A percentile compares a stretch with the other conserved stretches of the same genome.
Evolutionary conservation across 2,113 vertebrate species (phyloP).

Genomic region (Catagonus wagneri): DNA sequence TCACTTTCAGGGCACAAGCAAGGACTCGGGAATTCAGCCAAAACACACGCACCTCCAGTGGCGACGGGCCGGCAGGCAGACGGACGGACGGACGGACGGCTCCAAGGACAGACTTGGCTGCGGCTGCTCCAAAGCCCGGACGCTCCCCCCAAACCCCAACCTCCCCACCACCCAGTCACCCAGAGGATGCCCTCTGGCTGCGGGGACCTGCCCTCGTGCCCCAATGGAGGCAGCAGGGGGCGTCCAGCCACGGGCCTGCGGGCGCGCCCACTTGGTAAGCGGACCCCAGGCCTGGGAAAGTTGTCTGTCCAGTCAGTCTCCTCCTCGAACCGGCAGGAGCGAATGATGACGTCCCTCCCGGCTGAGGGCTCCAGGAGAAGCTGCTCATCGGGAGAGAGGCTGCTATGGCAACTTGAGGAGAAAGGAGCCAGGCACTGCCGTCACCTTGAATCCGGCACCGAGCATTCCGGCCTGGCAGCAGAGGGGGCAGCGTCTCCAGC

Average conservation of each 20-base stretch:
- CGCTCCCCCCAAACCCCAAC: neutral
- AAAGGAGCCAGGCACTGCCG: conserved; percentile 64
- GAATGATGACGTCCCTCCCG: conserved; percentile 74
- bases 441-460: conserved; percentile 76
- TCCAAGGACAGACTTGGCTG: conserved; percentile 71
- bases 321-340: conserved; percentile 37
- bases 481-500: neutral
- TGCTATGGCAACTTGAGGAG: conserved; percentile 84
- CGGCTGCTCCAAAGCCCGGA: conserved; percentile 42
- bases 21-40: conserved; percentile 73
- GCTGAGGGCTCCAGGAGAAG: conserved; percentile 77
- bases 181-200: neutral
- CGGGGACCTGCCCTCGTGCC: neutral
- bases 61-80: neutral
- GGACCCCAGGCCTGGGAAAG: conserved; percentile 26
- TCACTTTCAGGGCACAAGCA: conserved; percentile 71
- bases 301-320: conserved; percentile 63
- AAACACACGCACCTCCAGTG: conserved; percentile 77
- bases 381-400: conserved; percentile 74
- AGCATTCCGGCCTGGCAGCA: neutral
- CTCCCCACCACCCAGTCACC: neutral
- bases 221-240: neutral
- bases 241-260: neutral
- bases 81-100: neutral
- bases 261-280: neutral